Evolutionary conservation across 2,888 invertebrate genomes (phyloP).

Genomic region (Amphipoea oculea): DNA sequence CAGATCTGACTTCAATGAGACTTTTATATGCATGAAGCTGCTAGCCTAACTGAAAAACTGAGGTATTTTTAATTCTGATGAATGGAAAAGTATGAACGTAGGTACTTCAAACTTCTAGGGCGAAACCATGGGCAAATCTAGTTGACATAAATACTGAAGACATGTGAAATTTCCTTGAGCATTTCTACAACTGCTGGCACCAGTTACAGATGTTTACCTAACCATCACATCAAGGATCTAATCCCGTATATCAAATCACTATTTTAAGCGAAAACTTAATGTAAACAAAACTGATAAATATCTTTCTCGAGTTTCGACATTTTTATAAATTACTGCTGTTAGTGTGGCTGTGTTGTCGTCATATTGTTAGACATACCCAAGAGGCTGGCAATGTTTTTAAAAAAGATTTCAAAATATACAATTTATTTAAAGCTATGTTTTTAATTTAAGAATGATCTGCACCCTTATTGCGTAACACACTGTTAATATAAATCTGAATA

Average conservation of each 20-base stretch:
- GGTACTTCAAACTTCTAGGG: not conserved
- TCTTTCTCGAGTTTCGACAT: slow-evolving; percentile 34
- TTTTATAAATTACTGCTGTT: slow-evolving; percentile 55
- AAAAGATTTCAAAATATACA: not conserved
- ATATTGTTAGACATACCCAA: slow-evolving; percentile 2
- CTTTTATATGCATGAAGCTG: not conserved
- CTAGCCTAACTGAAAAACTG: not conserved
- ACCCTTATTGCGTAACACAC: no score
- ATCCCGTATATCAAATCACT: slow-evolving; percentile 52
- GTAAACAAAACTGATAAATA: slow-evolving; percentile 48
- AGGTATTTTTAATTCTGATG: no score
- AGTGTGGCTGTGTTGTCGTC: slow-evolving; percentile 17
- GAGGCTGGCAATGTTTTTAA: slow-evolving; percentile 7
- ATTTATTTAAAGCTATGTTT: not conserved
- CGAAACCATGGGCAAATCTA: not conserved
- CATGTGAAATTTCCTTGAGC: slow-evolving; percentile 15
- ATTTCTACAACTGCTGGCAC: slow-evolving; percentile 44
- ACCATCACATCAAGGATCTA: slow-evolving; percentile 37
- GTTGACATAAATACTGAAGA: slow-evolving; percentile 20
- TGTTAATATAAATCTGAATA: no score
- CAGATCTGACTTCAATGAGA: not conserved
- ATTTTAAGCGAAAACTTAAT: slow-evolving; percentile 46
- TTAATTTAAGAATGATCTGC: not conserved
- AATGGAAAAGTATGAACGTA: not conserved
- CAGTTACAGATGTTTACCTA: slow-evolving; percentile 48